Percentiles rank a stretch among this genome's conserved stretches.
Evolutionary conservation across 2,113 vertebrate species (phyloP).

Genomic region (Macroglossus sobrinus): DNA sequence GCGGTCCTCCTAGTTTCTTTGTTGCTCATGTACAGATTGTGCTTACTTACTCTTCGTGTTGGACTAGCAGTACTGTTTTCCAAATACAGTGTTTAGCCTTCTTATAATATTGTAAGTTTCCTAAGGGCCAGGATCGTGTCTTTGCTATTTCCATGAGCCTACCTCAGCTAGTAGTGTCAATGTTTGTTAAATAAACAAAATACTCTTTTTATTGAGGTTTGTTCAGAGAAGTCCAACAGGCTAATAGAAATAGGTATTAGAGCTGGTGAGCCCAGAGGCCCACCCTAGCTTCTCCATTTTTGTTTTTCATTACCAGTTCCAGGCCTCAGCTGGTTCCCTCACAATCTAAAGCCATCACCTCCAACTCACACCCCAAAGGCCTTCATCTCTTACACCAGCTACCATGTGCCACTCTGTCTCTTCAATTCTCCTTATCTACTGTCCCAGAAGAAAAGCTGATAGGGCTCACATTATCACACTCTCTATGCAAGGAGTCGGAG

Average conservation of each 20-base stretch:
- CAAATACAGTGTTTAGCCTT: not conserved
- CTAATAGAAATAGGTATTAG: not conserved
- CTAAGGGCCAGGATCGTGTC: not conserved
- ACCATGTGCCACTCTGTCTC: not conserved
- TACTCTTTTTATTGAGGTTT: not conserved
- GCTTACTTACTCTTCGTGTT: not conserved
- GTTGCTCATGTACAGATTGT: not conserved
- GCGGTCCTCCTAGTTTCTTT: not conserved
- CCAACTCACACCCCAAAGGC: not conserved
- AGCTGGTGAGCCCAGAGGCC: not conserved
- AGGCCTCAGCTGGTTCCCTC: not conserved
- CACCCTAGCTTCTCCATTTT: not conserved
- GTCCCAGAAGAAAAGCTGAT: not conserved
- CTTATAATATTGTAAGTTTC: not conserved
- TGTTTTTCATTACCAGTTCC: not conserved
- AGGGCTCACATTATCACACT: not conserved
- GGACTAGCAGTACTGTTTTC: not conserved
- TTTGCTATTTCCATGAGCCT: not conserved
- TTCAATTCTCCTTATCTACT: not conserved
- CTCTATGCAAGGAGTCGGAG: not conserved
- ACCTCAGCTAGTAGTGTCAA: not conserved
- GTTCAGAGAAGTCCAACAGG: not conserved
- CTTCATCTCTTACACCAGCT: not conserved
- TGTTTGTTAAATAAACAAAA: not conserved
- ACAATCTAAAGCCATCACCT: not conserved